Evolutionary conservation across 2,113 vertebrate species (phyloP).

Genomic region (Tychaedon coryphoeus): DNA sequence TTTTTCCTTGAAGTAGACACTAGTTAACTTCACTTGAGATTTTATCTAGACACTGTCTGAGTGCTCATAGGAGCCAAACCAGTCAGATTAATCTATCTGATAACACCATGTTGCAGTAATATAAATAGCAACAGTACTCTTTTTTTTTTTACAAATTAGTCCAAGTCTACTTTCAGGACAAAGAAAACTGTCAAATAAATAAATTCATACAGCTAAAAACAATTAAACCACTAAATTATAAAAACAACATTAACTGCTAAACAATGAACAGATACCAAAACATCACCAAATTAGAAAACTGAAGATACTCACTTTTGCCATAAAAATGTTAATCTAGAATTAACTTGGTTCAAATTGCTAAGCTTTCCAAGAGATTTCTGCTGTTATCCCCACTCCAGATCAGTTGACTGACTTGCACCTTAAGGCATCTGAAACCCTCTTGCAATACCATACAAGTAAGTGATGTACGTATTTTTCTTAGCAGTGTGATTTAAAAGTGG

Average conservation of each 20-base stretch:
- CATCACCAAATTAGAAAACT: neutral
- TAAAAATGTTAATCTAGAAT: neutral
- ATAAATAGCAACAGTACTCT: conserved; percentile 10
- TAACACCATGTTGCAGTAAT: neutral
- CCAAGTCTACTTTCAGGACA: neutral
- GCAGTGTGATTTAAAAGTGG: neutral
- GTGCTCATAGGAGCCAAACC: neutral
- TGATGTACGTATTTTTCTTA: neutral
- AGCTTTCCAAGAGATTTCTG: neutral
- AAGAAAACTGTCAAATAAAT: conserved; percentile 56
- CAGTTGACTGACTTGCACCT: neutral
- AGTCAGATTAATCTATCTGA: neutral
- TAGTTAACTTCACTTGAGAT: neutral
- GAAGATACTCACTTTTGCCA: neutral
- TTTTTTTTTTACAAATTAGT: neutral
- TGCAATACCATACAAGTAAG: neutral
- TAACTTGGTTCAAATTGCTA: neutral
- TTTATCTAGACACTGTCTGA: neutral
- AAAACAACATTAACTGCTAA: neutral
- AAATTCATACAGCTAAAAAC: neutral
- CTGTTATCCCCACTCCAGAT: neutral
- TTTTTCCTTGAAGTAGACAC: neutral
- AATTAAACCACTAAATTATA: neutral
- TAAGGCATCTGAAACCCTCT: neutral
- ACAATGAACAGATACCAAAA: neutral